Evolutionary conservation across 2,888 invertebrate genomes (phyloP).

Genomic region (Flabesymbios commensalis): DNA sequence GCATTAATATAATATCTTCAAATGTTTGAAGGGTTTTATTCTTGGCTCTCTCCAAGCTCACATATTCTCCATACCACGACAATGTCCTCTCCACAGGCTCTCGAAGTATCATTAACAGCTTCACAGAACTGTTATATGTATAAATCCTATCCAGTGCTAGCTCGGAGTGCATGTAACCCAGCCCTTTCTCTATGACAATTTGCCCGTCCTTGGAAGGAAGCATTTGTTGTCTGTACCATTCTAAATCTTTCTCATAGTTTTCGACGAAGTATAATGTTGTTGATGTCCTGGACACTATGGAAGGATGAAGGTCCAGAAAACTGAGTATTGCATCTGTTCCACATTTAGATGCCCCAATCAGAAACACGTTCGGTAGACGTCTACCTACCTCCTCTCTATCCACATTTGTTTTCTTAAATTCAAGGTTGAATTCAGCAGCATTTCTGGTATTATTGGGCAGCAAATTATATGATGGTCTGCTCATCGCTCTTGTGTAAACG

Average conservation of each 20-base stretch:
- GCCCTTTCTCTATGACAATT: conserved; percentile 96
- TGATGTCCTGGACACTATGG: not conserved
- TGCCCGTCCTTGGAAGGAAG: conserved; percentile 89
- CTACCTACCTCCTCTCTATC: too few species aligned
- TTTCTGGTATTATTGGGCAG: too few species aligned
- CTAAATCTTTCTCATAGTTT: conserved; percentile 84
- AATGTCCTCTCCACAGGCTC: conserved; percentile 95
- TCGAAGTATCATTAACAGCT: conserved; percentile 88
- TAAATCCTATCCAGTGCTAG: conserved; percentile 92
- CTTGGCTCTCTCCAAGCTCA: conserved; percentile 63
- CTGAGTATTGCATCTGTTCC: conserved; percentile 13
- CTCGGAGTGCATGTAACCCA: conserved; percentile 96
- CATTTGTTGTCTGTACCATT: conserved; percentile 81
- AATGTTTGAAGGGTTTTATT: not conserved
- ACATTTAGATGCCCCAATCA: conserved; percentile 17
- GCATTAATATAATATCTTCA: not conserved
- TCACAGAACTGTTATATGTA: conserved; percentile 88
- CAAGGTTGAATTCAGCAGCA: too few species aligned
- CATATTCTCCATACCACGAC: conserved; percentile 95
- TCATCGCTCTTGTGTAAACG: too few species aligned
- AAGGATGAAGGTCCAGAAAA: conserved; percentile 10
- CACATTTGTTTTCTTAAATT: too few species aligned
- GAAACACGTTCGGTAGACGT: conserved; percentile 7
- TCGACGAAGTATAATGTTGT: conserved; percentile 65
- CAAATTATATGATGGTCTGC: too few species aligned